Base-by-base conservation (phyloP, 2,797 vertebrate species). In the Pseudochaenichthys georgianus region DNA sequence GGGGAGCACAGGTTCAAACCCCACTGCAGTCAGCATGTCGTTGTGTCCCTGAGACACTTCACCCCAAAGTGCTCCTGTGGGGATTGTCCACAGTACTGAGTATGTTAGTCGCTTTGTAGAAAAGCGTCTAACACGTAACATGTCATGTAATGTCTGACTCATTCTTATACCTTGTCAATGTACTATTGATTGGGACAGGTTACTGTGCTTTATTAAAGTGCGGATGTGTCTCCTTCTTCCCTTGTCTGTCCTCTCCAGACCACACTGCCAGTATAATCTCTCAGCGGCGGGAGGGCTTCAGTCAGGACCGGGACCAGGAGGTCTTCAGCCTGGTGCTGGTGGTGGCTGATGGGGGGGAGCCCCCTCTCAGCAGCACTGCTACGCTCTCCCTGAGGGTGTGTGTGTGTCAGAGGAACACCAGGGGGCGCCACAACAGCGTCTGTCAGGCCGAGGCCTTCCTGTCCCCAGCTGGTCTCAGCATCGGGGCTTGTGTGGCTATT, bases 401-500 rank as follows among this genome's bases (percentile, higher is more conserved):
- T 73, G 95, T 95, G 0, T 98, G 97, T 63, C 96, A 96, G 82
- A 94, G 92, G 47, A 96, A 96, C 19, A 95, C 94, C 45, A 93
- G 78, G 64, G 81, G 80, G 23, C 78, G 85, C 38, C 63, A 50
- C 41, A 62, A 54, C 75, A 86, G 77, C 41, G 93, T 95, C 3
- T 98, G 97, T 89, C 96, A 95, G 9, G 93, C 96, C 0, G 96
- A 97, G 90, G 96, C 97, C 12, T 97, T 98, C 90, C 95, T 98
- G 60, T 97, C 96, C 34, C 96, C 97, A 0, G 95, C 97, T 1
- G 97, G 97, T 4, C 91, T 98, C 83, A 98, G 97, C 90, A 97
- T 96, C 0, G 97, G 97, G 34, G 97, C 97, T 31, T 93, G 98
- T 78, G 96, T 98, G 5, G 97, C 97, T 55, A 98, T 98, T 77